phyloP scores from a whole-genome alignment of 2,113 vertebrate species.

The Sphaerodactylus townsendi region DNA sequence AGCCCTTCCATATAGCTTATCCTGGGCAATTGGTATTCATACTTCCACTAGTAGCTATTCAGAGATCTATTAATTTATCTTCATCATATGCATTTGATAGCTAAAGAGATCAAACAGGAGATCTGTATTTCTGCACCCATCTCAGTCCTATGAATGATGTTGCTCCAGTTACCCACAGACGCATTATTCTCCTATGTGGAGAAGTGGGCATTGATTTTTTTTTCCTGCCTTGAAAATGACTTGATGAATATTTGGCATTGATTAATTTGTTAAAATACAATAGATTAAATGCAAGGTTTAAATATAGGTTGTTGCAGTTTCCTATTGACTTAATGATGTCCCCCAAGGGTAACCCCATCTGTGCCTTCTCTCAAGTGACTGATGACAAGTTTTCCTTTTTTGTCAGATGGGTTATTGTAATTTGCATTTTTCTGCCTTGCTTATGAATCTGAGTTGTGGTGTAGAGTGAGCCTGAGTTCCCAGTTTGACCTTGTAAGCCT shows the following conservation, averaged over 20 bases:
- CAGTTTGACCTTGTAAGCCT: background rate
- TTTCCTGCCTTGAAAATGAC: background rate
- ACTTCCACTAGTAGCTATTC: no score
- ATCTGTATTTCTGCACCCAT: background rate
- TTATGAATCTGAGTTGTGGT: background rate
- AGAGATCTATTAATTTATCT: no score
- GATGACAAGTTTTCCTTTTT: background rate
- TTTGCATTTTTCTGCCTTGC: background rate
- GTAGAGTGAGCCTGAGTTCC: background rate
- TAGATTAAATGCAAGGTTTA: background rate
- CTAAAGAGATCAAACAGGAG: background rate
- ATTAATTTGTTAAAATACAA: background rate
- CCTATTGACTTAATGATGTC: background rate
- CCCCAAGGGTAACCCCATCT: background rate
- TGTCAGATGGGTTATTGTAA: background rate
- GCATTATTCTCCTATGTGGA: background rate
- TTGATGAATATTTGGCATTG: background rate
- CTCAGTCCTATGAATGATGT: background rate
- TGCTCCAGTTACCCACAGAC: background rate
- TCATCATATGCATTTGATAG: background rate
- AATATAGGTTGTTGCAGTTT: background rate
- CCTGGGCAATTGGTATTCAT: no score
- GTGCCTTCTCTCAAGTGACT: background rate
- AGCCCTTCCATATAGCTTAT: no score
- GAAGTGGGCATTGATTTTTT: background rate